Evolutionary conservation across 2,888 invertebrate species (phyloP), one percentile per base, ranked within the genome.

Genomic region (Dugesia japonica): DNA sequence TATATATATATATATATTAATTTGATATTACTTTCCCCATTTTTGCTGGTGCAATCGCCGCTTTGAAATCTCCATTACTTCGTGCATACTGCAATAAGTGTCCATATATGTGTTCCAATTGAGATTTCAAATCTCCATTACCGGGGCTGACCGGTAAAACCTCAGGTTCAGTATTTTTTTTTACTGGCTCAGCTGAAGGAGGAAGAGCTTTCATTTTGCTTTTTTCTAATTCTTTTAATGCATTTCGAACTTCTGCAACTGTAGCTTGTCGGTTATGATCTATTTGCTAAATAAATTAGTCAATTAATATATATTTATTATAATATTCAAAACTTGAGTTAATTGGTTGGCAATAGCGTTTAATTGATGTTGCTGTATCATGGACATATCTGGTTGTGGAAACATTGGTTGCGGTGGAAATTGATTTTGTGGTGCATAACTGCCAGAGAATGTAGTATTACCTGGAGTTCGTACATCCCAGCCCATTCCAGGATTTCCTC

Each of bases 101-200:
- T 7, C 83, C 83, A 79, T 82, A 83, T 27, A 85, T 80, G 80
- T 85, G 85, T 7, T 81, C 79, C 26, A 85, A 76, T 77, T 85
- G 83, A 28, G 81, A 83, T 77, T 82, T 82, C 80, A 82, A 82
- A 79, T 84, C 82, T 42, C 84, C 83, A 79, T 82, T 81, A 28
- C 83, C 84, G 71, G 82, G 81, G 76, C 82, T 82, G 76, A 82
- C 79, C 20, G 81, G 79, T 28, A 82, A 81, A 1, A 82, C 79
- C 26, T 81, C 81, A 23, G 82, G 83, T 73, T 82, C 82, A 38
- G 81, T 80, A 74, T 79, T 81, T 73, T 80, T 77, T 20, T 80
- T 79, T 27, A 79, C 78, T 1, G 80, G 80, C 1, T 81, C 79
- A 1, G 80, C 80, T 26, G 79, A 74, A 1, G 76, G 77, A 9